phyloP scores from a whole-genome alignment of 2,888 invertebrate species.

The Marronus borbonicus region DNA sequence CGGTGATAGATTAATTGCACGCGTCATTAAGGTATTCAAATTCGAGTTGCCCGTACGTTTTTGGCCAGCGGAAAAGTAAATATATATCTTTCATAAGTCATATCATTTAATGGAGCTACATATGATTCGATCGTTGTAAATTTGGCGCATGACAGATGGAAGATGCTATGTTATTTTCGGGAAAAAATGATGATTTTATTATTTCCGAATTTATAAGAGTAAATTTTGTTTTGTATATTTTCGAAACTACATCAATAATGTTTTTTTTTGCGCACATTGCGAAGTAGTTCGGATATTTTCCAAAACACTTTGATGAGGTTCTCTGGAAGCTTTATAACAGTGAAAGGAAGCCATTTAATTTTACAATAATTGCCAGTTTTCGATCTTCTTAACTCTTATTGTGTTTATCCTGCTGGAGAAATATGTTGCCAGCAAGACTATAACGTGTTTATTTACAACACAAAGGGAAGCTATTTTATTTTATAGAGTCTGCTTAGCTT shows the following conservation, averaged over 20 bases:
- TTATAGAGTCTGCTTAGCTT: neutral
- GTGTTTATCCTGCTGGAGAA: neutral
- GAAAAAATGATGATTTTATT: too few species aligned
- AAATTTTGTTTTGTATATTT: too few species aligned
- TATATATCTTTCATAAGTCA: neutral
- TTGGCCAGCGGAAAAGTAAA: neutral
- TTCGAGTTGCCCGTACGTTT: neutral
- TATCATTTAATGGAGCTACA: neutral
- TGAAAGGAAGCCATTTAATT: slow-evolving; percentile 2
- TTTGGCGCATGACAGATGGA: slow-evolving; percentile 7
- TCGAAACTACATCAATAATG: too few species aligned
- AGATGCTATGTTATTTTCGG: neutral
- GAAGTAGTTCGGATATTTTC: neutral
- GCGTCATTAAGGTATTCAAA: slow-evolving; percentile 4
- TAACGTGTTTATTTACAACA: neutral
- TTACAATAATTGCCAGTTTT: neutral
- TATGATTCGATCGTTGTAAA: neutral
- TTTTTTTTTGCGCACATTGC: too few species aligned
- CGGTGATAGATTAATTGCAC: neutral
- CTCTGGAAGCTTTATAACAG: neutral
- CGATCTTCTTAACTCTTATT: slow-evolving; percentile 9
- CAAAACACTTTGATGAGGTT: slow-evolving; percentile 4
- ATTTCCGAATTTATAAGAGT: too few species aligned
- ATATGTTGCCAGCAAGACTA: neutral
- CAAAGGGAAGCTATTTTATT: neutral